These are phyloP conservation scores for Euzophera pinguis DNA, from an alignment of 2,888 invertebrate species.

Conservation along the genomic window DNA sequence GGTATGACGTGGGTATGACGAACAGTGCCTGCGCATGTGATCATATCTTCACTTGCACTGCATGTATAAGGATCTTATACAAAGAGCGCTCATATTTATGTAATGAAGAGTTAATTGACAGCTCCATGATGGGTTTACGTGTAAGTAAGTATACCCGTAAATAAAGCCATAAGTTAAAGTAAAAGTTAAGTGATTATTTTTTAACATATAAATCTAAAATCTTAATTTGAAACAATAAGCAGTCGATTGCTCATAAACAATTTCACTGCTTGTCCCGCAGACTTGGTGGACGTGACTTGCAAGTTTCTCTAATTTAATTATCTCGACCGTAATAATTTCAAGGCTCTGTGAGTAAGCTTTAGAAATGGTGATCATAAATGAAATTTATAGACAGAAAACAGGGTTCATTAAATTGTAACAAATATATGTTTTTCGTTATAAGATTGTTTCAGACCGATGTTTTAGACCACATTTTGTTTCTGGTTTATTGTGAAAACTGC, in stretches of 20 bases:
- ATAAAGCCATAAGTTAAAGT: no score
- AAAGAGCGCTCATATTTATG: no score
- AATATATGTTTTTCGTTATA: not conserved
- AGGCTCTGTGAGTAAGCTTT: not conserved
- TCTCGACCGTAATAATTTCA: slow-evolving; percentile 1
- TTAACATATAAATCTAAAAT: not conserved
- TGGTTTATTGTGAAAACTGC: no score
- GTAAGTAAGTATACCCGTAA: no score
- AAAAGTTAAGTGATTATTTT: no score
- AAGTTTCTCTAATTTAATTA: slow-evolving; percentile 3
- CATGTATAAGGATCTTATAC: no score
- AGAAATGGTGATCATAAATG: slow-evolving; percentile 2
- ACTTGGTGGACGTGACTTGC: slow-evolving; percentile 2
- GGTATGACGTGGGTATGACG: no score
- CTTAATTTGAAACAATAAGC: not conserved
- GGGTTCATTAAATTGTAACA: not conserved
- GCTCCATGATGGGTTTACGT: no score
- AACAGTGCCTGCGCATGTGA: no score
- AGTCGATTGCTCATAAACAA: not conserved
- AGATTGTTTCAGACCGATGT: not conserved
- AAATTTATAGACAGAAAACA: not conserved
- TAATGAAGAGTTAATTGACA: no score
- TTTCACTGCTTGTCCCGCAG: not conserved
- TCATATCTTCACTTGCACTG: no score
- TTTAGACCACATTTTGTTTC: no score